Evolutionary conservation across 2,113 vertebrate species (phyloP), one percentile per base, ranked within the genome.

Genomic region (Carettochelys insculpta): DNA sequence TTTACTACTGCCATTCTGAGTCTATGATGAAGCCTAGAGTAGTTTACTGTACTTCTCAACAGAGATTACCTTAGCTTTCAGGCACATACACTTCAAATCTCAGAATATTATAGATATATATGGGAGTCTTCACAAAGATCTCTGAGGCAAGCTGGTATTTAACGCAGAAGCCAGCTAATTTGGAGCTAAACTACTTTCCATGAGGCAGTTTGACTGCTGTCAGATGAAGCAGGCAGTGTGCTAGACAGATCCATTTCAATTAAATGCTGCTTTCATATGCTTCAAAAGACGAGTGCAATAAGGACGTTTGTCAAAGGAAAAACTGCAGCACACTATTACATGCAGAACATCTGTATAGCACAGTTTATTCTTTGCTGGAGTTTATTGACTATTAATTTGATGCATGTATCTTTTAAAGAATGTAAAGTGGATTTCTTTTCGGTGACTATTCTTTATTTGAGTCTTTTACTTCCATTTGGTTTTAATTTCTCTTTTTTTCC

Each of bases 61-160:
- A 97, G 90, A 95, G 93, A 96, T 86, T 90, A 87, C 94, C 93
- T 97, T 96, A 84, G 96, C 96, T 98, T 95, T 98, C 1, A 1
- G 92, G 97, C 96, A 97, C 97, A 97, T 98, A 98, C 98, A 98
- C 97, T 98, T 98, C 96, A 97, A 97, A 98, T 97, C 93, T 96
- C 92, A 80, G 95, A 97, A 94, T 97, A 96, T 98, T 97, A 97
- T 97, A 96, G 92, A 97, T 97, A 97, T 97, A 97, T 94, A 97
- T 97, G 93, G 87, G 94, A 94, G 73, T 92, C 97, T 96, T 97
- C 92, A 95, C 94, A 93, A 97, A 97, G 96, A 97, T 97, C 96
- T 98, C 96, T 95, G 95, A 97, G 97, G 97, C 98, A 98, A 97
- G 98, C 97, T 98, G 97, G 97, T 98, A 98, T 98, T 98, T 98